These are phyloP conservation scores for Anodontia alba DNA, from an alignment of 2,888 invertebrate species.

Conservation along the genomic window DNA sequence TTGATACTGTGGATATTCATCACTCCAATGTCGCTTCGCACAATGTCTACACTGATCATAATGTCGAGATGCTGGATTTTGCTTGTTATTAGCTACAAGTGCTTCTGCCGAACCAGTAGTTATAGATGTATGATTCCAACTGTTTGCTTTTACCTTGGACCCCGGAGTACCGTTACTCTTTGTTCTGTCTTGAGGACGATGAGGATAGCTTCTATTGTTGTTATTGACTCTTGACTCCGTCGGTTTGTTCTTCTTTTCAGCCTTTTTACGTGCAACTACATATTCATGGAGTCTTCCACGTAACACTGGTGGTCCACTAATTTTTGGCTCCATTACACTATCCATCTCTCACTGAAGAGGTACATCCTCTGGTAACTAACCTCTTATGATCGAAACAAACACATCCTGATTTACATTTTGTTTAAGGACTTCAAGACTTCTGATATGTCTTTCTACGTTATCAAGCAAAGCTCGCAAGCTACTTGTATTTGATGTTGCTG, in stretches of 20 bases:
- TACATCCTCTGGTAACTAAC: background rate
- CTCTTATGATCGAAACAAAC: background rate
- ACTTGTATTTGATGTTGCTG: background rate
- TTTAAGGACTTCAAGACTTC: background rate
- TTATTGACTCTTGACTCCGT: too few relatives aligned
- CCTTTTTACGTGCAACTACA: constrained; percentile 11
- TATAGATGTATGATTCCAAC: too few relatives aligned
- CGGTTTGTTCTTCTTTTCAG: background rate
- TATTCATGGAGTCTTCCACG: background rate
- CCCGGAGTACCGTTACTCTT: too few relatives aligned
- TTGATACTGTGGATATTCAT: background rate
- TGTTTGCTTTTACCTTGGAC: too few relatives aligned
- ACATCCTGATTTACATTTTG: background rate
- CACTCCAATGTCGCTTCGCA: background rate
- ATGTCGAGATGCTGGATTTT: background rate
- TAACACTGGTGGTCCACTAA: constrained; percentile 5
- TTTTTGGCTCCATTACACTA: background rate
- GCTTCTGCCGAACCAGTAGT: background rate
- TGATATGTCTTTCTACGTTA: constrained; percentile 25
- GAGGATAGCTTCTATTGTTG: too few relatives aligned
- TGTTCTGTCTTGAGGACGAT: too few relatives aligned
- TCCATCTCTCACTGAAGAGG: constrained; percentile 6
- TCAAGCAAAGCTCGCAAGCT: background rate
- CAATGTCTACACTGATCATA: constrained; percentile 3
- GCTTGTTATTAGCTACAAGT: background rate